Conservation (phyloP, 2,797 vertebrate genomes). For the Syngnathus rostellatus region DNA sequence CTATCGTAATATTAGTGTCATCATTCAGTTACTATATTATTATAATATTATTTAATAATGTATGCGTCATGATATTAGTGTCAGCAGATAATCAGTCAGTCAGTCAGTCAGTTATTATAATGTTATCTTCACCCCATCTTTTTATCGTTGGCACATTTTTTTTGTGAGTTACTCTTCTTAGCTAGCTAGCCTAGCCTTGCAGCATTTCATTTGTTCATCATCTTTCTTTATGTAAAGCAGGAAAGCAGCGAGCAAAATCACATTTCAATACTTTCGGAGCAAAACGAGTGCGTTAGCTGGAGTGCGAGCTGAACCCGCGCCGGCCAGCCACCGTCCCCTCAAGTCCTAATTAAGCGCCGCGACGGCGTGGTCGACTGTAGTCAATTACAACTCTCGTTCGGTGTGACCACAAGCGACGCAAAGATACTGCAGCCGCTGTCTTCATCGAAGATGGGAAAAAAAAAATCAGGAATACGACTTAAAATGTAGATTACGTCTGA, state of each 20-base stretch:
- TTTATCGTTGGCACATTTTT: too few species aligned
- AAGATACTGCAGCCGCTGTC: conserved; percentile 53
- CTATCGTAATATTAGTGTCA: too few species aligned
- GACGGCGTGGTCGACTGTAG: conserved; percentile 69
- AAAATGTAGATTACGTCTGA: conserved; percentile 69
- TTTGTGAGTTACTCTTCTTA: background rate
- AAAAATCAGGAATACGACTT: conserved; percentile 57
- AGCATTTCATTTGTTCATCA: background rate
- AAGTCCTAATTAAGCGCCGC: conserved; percentile 75
- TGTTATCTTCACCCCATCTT: too few species aligned
- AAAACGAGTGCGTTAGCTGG: conserved; percentile 58
- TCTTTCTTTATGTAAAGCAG: conserved; percentile 32
- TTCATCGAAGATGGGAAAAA: conserved; percentile 54
- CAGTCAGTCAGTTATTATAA: too few species aligned
- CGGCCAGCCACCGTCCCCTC: conserved; percentile 61
- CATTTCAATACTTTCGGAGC: conserved; percentile 62
- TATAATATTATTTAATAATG: too few species aligned
- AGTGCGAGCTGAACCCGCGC: conserved; percentile 55
- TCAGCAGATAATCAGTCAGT: too few species aligned
- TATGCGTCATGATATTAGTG: too few species aligned
- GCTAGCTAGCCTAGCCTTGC: background rate
- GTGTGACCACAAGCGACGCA: conserved; percentile 63
- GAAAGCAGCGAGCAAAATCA: conserved; percentile 53
- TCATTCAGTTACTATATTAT: too few species aligned
- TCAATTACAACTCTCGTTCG: conserved; percentile 72